Base-by-base conservation (phyloP, 1,140 invertebrate species). In the Aphidius ervi region DNA sequence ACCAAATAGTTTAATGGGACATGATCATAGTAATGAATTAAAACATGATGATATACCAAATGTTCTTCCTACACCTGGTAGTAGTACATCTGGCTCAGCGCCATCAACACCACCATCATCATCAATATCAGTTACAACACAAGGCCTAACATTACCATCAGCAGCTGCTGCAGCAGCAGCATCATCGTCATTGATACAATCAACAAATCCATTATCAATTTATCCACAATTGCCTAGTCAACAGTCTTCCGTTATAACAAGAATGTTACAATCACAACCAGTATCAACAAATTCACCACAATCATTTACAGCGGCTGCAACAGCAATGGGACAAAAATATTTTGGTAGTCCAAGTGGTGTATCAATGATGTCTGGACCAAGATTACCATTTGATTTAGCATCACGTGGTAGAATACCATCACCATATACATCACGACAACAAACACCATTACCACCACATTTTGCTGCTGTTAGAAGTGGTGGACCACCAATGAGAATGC, bases 161-260 rank as follows among this genome's bases (percentile, higher is more conserved):
- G 2, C 23, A 31, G 23, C 4, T 3, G 4, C 23, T 1, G 23
- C 23, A 31, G 23, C 4, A 1, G 4, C 23, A 31, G 23, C 23
- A 31, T 16, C 16, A 16, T 16, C 16, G 16, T 16, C 16, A 16
- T 16, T 16, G 16, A 16, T 16, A 16, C 4, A 58, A 54, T 47
- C 61, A 58, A 57, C 75, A 31, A 67, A 74, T 43, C 63, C 70
- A 23, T 74, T 72, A 2, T 59, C 70, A 5, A 71, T 76, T 62
- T 81, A 75, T 68, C 77, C 52, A 64, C 71, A 61, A 62, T 70
- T 63, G 71, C 76, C 9, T 66, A 79, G 80, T 63, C 83, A 84
- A 68, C 83, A 83, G 53, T 82, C 85, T 39, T 86, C 85, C 23
- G 84, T 86, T 2, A 86, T 87, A 16, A 87, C 84, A 3, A 78